phyloP scores from a whole-genome alignment of 2,888 invertebrate genomes.

The Pinctada fucata region DNA sequence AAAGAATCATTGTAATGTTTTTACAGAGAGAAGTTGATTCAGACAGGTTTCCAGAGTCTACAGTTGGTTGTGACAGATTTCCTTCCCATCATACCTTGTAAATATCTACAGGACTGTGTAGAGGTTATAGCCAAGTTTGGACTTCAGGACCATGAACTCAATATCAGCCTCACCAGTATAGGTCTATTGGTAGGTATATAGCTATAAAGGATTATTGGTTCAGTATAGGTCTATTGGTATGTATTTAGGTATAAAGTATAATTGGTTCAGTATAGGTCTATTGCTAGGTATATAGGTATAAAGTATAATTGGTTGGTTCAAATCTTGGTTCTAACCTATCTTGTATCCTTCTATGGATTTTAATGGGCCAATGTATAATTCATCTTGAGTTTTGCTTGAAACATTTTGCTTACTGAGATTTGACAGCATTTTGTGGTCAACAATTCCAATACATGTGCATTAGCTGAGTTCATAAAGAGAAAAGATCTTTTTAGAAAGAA shows the following conservation, averaged over 20 bases:
- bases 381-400: no score
- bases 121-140: slow-evolving; percentile 97
- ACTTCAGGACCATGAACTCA: slow-evolving; percentile 95
- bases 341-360: no score
- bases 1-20: not conserved
- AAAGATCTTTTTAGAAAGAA: no score
- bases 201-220: no score
- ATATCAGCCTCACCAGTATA: slow-evolving; percentile 97
- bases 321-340: no score
- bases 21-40: slow-evolving; percentile 87
- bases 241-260: no score
- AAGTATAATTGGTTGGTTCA: no score
- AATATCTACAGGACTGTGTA: slow-evolving; percentile 92
- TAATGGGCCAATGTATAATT: no score
- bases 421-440: not conserved
- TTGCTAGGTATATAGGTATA: slow-evolving; percentile 82
- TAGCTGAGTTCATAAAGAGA: no score
- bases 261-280: slow-evolving; percentile 87
- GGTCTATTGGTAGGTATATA: slow-evolving; percentile 88
- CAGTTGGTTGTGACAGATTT: slow-evolving; percentile 97
- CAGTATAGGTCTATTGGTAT: no score
- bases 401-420: not conserved
- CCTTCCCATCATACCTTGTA: slow-evolving; percentile 92
- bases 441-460: no score
- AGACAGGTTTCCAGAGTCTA: slow-evolving; percentile 96